Conservation (phyloP, 2,888 invertebrate species). For the Dascillus cervinus region DNA sequence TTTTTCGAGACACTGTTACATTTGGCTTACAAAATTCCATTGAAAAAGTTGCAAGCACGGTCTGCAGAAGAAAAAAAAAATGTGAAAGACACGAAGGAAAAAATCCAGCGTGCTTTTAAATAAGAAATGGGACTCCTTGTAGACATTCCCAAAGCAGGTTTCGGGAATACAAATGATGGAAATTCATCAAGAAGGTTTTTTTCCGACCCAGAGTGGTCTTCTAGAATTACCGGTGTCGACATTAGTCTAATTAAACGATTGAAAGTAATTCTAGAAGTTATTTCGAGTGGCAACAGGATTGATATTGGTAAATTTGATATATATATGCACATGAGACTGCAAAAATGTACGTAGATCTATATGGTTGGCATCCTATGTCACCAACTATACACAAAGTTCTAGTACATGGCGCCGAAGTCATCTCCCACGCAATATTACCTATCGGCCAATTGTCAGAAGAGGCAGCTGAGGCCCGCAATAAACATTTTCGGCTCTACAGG, state of each 20-base stretch:
- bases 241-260: constrained; percentile 7
- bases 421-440: background rate
- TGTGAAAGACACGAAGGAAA: constrained; percentile 7
- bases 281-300: constrained; percentile 4
- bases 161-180: too few relatives aligned
- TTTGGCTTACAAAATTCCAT: constrained; percentile 27
- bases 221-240: constrained; percentile 10
- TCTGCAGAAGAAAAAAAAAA: constrained; percentile 8
- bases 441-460: too few relatives aligned
- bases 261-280: background rate
- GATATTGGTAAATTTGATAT: background rate
- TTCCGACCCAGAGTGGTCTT: constrained; percentile 13
- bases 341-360: constrained; percentile 25
- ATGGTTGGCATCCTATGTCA: constrained; percentile 26
- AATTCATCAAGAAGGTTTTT: constrained; percentile 26
- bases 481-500: constrained; percentile 22
- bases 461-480: constrained; percentile 25
- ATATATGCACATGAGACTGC: constrained; percentile 19
- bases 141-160: constrained; percentile 27
- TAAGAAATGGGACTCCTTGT: constrained; percentile 23
- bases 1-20: constrained; percentile 28
- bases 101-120: constrained; percentile 11
- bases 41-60: constrained; percentile 25
- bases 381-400: constrained; percentile 29
- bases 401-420: constrained; percentile 22